Conservation (phyloP, 2,113 vertebrate genomes). For the Microtus montanus region DNA sequence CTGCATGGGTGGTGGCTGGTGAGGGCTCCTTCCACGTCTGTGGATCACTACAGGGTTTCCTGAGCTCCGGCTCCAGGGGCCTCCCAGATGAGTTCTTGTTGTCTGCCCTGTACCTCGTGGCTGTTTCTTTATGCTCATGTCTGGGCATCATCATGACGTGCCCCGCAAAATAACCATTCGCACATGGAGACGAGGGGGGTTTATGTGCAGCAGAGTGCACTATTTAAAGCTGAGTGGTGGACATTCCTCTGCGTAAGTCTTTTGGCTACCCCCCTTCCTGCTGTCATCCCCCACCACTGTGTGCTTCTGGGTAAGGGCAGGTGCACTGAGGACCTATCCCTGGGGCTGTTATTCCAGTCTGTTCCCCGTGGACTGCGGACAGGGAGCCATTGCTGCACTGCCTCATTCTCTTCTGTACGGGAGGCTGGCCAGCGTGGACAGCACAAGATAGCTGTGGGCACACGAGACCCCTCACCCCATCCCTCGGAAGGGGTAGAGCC, state of each 20-base stretch:
- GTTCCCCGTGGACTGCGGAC: neutral
- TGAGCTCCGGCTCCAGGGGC: neutral
- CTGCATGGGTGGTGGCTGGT: neutral
- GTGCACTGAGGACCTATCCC: too few species aligned
- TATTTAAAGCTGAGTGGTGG: neutral
- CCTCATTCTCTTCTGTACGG: neutral
- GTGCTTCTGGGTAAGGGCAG: neutral
- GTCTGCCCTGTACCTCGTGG: neutral
- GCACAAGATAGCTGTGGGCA: neutral
- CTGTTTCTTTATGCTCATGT: neutral
- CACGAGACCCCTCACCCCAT: neutral
- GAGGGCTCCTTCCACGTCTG: neutral
- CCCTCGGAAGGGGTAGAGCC: neutral
- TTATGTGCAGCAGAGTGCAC: neutral
- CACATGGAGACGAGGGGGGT: conserved; percentile 3
- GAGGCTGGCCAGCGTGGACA: neutral
- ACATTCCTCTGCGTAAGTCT: neutral
- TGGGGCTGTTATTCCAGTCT: neutral
- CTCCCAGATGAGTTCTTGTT: neutral
- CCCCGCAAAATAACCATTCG: conserved; percentile 18
- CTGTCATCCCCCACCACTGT: neutral
- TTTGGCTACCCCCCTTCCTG: neutral
- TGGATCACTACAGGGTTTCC: neutral
- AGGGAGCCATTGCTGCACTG: neutral
- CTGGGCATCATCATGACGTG: neutral